These are phyloP conservation scores for Brachystomella parvula DNA, from an alignment of 1,140 invertebrate genomes.

Conservation along the genomic window DNA sequence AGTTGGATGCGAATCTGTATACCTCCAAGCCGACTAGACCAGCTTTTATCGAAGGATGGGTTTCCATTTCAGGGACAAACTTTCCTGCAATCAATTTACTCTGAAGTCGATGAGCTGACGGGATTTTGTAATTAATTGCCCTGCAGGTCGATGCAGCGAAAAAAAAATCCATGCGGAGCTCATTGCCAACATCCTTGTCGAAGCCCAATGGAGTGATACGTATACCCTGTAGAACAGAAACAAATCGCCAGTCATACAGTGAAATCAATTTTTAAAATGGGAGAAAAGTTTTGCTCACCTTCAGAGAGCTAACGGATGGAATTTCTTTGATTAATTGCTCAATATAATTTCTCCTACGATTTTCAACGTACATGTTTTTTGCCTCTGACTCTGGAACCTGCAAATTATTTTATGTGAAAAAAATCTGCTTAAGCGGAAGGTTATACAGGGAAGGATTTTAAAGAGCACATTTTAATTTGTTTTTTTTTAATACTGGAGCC, in stretches of 20 bases:
- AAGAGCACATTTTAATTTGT: too few species aligned
- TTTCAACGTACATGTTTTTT: too few species aligned
- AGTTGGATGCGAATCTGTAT: conserved; percentile 68
- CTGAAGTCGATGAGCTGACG: conserved; percentile 88
- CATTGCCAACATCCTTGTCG: conserved; percentile 96
- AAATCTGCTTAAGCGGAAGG: too few species aligned
- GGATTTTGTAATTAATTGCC: conserved; percentile 92
- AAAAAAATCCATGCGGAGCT: conserved; percentile 99
- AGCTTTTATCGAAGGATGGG: conserved; percentile 92
- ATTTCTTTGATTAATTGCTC: conserved; percentile 34
- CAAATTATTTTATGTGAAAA: too few species aligned
- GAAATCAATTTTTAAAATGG: too few species aligned
- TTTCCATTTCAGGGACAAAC: conserved; percentile 89
- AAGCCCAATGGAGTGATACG: conserved; percentile 78
- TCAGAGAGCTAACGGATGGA: conserved; percentile 30
- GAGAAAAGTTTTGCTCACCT: conserved; percentile 10
- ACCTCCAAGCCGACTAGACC: conserved; percentile 90
- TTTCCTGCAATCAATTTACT: conserved; percentile 97
- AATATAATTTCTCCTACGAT: too few species aligned
- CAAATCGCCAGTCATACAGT: too few species aligned
- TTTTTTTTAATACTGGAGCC: too few species aligned
- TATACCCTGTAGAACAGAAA: background rate
- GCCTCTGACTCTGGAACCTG: too few species aligned
- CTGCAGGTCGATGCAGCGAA: conserved; percentile 93
- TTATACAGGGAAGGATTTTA: too few species aligned